A percentile compares a stretch with the other conserved stretches of the same genome.
Evolutionary conservation across 1,140 invertebrate genomes (phyloP).

Genomic region (Zaprionus camerounensis): DNA sequence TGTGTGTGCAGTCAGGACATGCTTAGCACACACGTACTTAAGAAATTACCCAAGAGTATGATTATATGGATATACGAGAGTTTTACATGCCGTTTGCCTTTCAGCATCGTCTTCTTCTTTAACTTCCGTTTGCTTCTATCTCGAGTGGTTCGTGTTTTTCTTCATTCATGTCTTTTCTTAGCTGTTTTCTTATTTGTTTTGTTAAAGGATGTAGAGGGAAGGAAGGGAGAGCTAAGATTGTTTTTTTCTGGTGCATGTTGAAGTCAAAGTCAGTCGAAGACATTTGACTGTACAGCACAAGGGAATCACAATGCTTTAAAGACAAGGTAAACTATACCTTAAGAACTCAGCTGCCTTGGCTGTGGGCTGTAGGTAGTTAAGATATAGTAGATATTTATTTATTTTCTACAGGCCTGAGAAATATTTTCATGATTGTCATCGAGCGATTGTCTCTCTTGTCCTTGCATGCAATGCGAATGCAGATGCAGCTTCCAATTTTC

Average conservation of each 20-base stretch:
- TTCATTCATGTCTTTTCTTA: background rate
- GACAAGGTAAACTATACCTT: background rate
- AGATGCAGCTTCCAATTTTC: conserved; percentile 40
- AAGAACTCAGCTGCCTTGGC: background rate
- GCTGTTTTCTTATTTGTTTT: conserved; percentile 12
- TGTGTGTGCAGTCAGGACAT: conserved; percentile 23
- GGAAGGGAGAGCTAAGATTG: background rate
- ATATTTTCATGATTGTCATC: conserved; percentile 8
- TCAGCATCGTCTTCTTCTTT: conserved; percentile 17
- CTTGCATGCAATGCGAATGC: conserved; percentile 9
- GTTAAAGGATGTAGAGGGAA: conserved; percentile 10
- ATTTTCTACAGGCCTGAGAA: background rate
- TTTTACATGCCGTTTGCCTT: conserved; percentile 23
- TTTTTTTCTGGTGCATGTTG: background rate
- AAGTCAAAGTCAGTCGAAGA: background rate
- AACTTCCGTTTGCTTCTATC: conserved; percentile 38
- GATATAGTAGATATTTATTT: background rate
- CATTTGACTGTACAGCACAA: background rate
- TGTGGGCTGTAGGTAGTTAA: background rate
- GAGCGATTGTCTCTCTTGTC: background rate
- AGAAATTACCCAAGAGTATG: conserved; percentile 28
- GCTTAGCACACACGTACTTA: conserved; percentile 11
- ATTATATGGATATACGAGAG: conserved; percentile 7
- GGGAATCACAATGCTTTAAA: background rate
- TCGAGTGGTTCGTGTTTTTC: conserved; percentile 24